phyloP scores from a whole-genome alignment of 2,797 vertebrate species.

The Graptemys geographica region DNA sequence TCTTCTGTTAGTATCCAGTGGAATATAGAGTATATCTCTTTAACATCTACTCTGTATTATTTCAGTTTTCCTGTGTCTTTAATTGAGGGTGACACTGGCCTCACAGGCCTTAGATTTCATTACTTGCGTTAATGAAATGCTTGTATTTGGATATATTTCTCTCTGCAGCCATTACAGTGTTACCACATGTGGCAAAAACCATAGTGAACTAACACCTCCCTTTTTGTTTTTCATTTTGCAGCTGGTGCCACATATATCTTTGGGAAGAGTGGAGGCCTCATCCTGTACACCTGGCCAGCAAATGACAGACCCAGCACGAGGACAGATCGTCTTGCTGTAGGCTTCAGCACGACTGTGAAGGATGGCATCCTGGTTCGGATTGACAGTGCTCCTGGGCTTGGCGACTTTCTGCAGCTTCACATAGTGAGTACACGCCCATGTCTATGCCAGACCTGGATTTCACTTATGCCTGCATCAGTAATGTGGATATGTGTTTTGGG shows the following conservation, averaged over 20 bases:
- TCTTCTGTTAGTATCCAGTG: neutral
- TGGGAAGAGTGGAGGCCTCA: slow-evolving; percentile 96
- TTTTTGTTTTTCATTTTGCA: slow-evolving; percentile 73
- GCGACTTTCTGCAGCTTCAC: slow-evolving; percentile 97
- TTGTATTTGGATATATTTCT: neutral
- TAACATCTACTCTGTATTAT: neutral
- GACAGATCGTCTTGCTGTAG: slow-evolving; percentile 94
- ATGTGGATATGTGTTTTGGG: neutral
- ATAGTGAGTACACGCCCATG: slow-evolving; percentile 88
- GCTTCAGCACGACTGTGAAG: slow-evolving; percentile 98
- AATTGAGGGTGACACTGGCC: neutral
- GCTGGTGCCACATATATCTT: slow-evolving; percentile 98
- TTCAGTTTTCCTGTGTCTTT: slow-evolving; percentile 6
- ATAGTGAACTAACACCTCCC: slow-evolving; percentile 14
- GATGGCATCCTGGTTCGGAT: slow-evolving; percentile 96
- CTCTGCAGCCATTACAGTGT: neutral
- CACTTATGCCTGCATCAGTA: neutral
- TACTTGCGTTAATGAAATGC: neutral
- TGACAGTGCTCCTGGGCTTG: slow-evolving; percentile 94
- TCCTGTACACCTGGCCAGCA: slow-evolving; percentile 94
- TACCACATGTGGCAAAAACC: neutral
- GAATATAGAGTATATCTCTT: neutral
- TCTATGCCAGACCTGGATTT: neutral
- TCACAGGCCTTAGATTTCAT: neutral
- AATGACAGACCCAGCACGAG: slow-evolving; percentile 97